Percentiles rank a stretch among this genome's conserved stretches.
Conservation (phyloP, 2,888 invertebrate species). For the Ophioninae sp. region DNA sequence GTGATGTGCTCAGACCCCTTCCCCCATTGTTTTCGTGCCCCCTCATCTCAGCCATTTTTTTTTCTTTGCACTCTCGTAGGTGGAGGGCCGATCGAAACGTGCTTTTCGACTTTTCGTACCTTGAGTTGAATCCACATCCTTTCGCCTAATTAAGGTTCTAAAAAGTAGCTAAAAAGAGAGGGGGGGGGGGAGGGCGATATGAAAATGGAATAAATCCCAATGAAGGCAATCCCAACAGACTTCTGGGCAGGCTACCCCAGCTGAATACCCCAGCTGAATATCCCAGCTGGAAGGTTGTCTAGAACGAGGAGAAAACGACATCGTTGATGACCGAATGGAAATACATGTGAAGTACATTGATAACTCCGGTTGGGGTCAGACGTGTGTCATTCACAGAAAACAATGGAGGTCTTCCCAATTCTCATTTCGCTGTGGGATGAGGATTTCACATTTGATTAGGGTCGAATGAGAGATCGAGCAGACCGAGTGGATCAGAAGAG, state of each 20-base stretch:
- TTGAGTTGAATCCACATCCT: not conserved
- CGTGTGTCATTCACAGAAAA: constrained; percentile 8
- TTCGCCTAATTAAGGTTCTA: not conserved
- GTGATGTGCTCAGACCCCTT: constrained; percentile 32
- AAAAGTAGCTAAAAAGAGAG: not conserved
- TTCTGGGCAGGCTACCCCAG: too few species aligned
- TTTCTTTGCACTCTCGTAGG: constrained; percentile 10
- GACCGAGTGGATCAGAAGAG: constrained; percentile 3
- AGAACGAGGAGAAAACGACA: not conserved
- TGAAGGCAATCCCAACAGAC: too few species aligned
- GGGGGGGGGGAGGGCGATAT: too few species aligned
- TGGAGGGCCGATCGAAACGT: constrained; percentile 57
- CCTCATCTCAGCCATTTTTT: constrained; percentile 6
- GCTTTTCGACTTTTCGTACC: constrained; percentile 42
- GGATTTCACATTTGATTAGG: constrained; percentile 70
- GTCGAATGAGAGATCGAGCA: constrained; percentile 37
- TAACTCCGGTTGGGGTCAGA: not conserved
- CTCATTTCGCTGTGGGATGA: constrained; percentile 51
- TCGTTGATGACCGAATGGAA: constrained; percentile 41
- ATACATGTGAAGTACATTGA: constrained; percentile 7
- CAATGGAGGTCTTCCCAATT: constrained; percentile 47
- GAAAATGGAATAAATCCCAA: too few species aligned
- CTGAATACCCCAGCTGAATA: too few species aligned
- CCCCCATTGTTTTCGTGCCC: constrained; percentile 31
- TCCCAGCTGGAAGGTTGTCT: not conserved